Evolutionary conservation across 2,888 invertebrate species (phyloP).

Genomic region (Noctuana brunneofusca): DNA sequence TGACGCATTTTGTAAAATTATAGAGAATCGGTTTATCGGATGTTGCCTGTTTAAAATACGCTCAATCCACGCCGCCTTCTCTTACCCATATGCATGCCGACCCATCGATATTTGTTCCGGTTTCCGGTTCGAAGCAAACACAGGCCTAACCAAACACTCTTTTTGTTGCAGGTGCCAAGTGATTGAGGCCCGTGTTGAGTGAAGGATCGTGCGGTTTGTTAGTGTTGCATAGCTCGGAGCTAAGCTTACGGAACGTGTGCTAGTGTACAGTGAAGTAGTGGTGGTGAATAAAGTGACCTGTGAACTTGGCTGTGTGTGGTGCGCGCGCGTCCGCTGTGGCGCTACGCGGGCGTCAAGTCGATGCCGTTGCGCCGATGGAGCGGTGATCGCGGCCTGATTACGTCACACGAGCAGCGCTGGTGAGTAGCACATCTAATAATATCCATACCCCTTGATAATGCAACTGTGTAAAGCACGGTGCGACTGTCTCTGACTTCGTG

Average conservation of each 20-base stretch:
- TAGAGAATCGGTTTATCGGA: no score
- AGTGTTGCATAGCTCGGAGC: conserved; percentile 14
- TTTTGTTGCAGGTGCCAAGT: conserved; percentile 61
- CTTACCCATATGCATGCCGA: not conserved
- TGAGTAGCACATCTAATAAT: conserved; percentile 53
- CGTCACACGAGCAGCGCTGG: conserved; percentile 79
- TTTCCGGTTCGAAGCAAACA: not conserved
- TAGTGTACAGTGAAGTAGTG: conserved; percentile 10
- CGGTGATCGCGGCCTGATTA: conserved; percentile 78
- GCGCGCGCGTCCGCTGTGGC: conserved; percentile 62
- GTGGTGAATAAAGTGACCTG: conserved; percentile 39
- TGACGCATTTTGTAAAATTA: no score
- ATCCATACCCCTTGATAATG: no score
- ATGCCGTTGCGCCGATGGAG: conserved; percentile 81
- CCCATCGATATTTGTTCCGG: conserved; percentile 14
- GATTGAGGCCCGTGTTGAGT: conserved; percentile 10
- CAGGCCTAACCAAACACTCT: conserved; percentile 37
- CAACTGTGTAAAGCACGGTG: no score
- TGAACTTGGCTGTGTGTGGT: conserved; percentile 47
- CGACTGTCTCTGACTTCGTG: no score
- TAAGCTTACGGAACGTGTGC: not conserved
- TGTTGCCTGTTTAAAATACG: no score
- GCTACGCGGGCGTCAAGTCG: conserved; percentile 70
- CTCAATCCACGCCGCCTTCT: not conserved
- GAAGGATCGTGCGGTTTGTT: conserved; percentile 46